Percentiles rank a stretch among this genome's conserved stretches.
phyloP scores from a whole-genome alignment of 2,113 vertebrate species.

The Speoplatyrhinus poulsoni region DNA sequence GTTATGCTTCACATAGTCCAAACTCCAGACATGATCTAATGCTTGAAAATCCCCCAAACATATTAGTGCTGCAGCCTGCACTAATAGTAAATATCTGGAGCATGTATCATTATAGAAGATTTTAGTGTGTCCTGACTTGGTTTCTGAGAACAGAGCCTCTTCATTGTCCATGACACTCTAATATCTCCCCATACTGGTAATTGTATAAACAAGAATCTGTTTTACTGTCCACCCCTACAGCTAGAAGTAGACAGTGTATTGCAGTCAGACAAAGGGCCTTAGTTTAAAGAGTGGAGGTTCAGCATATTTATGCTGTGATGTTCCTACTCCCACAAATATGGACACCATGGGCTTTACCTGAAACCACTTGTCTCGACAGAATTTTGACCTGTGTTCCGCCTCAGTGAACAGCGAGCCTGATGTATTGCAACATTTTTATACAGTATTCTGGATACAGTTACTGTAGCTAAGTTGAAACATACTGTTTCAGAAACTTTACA shows the following conservation, averaged over 20 bases:
- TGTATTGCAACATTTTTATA: not conserved
- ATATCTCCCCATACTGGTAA: constrained; percentile 65
- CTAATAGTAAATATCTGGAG: constrained; percentile 71
- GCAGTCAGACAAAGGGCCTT: constrained; percentile 63
- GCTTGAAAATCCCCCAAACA: constrained; percentile 34
- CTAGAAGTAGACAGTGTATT: constrained; percentile 48
- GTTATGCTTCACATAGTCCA: constrained; percentile 13
- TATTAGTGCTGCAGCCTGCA: constrained; percentile 37
- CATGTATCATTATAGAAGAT: constrained; percentile 57
- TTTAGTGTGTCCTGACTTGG: constrained; percentile 26
- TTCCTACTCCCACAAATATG: constrained; percentile 48
- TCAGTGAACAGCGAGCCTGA: constrained; percentile 2
- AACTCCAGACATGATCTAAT: constrained; percentile 18
- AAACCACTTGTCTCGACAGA: constrained; percentile 47
- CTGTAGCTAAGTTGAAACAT: not conserved
- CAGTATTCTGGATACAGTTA: not conserved
- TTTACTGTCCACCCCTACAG: constrained; percentile 61
- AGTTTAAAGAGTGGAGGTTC: constrained; percentile 57
- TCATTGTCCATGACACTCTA: constrained; percentile 62
- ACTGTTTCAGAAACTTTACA: not conserved
- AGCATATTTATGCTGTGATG: constrained; percentile 68
- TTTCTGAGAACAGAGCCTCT: constrained; percentile 64
- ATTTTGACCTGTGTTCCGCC: not conserved
- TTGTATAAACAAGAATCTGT: constrained; percentile 78
- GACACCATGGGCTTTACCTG: constrained; percentile 47